phyloP scores from a whole-genome alignment of 2,888 invertebrate genomes.

The Oasisia sp. region DNA sequence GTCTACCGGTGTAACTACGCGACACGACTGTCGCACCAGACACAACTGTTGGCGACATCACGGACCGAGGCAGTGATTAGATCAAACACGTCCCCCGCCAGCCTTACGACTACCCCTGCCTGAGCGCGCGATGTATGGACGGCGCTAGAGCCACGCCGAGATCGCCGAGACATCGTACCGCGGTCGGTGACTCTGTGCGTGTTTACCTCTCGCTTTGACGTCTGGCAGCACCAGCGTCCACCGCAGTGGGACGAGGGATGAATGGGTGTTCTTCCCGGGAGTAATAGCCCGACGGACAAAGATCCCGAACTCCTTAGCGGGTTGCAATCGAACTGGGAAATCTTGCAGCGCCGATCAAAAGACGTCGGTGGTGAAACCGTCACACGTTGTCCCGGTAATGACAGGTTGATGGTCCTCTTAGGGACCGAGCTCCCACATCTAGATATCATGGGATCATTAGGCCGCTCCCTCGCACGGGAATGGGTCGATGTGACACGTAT shows the following conservation, averaged over 20 bases:
- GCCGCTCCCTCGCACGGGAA: not conserved
- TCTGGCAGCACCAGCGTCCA: not conserved
- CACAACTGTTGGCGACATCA: not conserved
- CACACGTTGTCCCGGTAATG: not conserved
- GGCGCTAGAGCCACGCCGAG: not conserved
- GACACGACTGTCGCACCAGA: not conserved
- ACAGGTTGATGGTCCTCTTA: not conserved
- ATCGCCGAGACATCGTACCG: not conserved
- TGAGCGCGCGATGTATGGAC: not conserved
- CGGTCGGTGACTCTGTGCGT: not conserved
- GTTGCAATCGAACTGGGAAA: slow-evolving; percentile 13
- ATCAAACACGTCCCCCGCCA: not conserved
- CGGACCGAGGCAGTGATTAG: not conserved
- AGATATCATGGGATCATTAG: not conserved
- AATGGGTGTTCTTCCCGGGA: not conserved
- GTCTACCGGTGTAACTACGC: not conserved
- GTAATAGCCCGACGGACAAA: not conserved
- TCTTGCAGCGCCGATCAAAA: not conserved
- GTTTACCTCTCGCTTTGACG: not conserved
- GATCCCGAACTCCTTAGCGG: slow-evolving; percentile 6
- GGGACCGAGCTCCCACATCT: not conserved
- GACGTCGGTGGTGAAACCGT: not conserved
- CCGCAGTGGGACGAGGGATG: not conserved
- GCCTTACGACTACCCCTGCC: not conserved
- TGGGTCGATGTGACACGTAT: not conserved